Evolutionary conservation across 2,113 vertebrate genomes (phyloP), one percentile per base, ranked within the genome.

Genomic region (Polypterus senegalus): DNA sequence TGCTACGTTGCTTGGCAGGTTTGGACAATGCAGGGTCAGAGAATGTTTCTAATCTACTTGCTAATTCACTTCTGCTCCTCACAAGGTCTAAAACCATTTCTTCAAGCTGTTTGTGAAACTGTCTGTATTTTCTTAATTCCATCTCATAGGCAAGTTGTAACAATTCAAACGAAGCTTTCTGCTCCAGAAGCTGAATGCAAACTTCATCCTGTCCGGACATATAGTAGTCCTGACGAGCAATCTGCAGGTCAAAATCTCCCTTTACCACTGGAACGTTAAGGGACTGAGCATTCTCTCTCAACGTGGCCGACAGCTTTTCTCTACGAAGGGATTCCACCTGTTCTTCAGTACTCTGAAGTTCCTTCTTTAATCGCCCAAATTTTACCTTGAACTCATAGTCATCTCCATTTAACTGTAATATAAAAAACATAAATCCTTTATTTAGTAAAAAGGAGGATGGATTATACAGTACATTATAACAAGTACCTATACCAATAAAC

Each of bases 141-240:
- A 86, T 74, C 74, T 92, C 83, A 73, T 75, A 93, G 47, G 79
- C 83, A 62, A 97, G 68, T 48, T 81, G 86, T 49, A 97, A 65
- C 67, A 98, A 73, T 44, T 98, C 92, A 72, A 93, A 92, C 3
- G 86, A 92, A 2, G 88, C 84, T 67, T 89, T 94, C 70, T 97
- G 94, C 51, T 81, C 87, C 61, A 92, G 76, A 43, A 98, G 74
- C 67, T 89, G 86, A 69, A 81, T 80, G 11, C 80, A 78, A 61
- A 96, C 79, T 68, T 91, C 78, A 61, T 89, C 75, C 78, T 95
- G 94, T 64, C 77, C 83, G 60, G 82, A 80, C 49, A 84, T 80
- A 49, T 80, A 87, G 67, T 67, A 78, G 10, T 89, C 79, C 70
- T 91, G 91, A 5, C 73, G 80, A 70, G 89, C 87, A 63, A 95